These are phyloP conservation scores for Mylabris sibirica DNA, from an alignment of 2,888 invertebrate genomes.

Conservation along the genomic window DNA sequence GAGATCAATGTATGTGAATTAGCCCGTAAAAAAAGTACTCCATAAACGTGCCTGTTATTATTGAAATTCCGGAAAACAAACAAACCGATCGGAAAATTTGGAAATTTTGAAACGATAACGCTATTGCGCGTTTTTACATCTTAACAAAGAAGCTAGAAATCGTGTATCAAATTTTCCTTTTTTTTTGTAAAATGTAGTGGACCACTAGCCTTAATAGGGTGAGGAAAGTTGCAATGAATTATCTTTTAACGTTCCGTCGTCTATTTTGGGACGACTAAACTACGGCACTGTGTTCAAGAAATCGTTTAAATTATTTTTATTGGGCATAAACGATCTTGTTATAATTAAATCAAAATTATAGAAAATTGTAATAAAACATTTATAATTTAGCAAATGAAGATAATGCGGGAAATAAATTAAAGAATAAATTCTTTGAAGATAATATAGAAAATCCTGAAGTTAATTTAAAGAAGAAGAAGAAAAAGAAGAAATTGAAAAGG, in stretches of 20 bases:
- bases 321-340: neutral
- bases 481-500: neutral
- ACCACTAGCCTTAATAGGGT: no score
- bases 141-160: no score
- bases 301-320: neutral
- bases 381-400: neutral
- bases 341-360: neutral
- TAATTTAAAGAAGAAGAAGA: neutral
- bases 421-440: neutral
- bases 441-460: neutral
- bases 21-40: no score
- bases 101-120: no score
- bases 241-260: neutral
- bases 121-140: no score
- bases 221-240: no score
- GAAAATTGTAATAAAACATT: neutral
- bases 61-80: no score
- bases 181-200: no score
- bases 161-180: no score
- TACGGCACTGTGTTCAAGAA: neutral
- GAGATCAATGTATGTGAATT: no score
- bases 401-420: neutral
- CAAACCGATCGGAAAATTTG: no score
- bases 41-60: no score
- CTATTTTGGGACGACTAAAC: neutral